Percentiles rank a stretch among this genome's conserved stretches.
These are phyloP conservation scores for Meles meles DNA, from an alignment of 2,113 vertebrate genomes.

Conservation along the genomic window DNA sequence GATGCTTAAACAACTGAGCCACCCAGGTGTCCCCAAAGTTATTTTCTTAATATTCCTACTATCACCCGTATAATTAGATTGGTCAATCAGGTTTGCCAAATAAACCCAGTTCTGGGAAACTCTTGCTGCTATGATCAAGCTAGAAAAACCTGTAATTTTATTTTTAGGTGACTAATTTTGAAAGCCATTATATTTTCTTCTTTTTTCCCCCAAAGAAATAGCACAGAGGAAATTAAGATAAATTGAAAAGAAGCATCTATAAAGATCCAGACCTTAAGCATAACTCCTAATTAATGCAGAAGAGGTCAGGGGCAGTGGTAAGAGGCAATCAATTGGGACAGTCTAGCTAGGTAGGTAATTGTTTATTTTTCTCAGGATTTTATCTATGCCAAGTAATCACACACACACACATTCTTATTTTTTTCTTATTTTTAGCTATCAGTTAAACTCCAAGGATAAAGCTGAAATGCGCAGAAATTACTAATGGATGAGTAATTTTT, in stretches of 20 bases:
- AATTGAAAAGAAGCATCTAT: background rate
- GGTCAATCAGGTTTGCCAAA: background rate
- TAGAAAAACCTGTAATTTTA: background rate
- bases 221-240: background rate
- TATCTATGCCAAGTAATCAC: background rate
- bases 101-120: background rate
- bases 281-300: background rate
- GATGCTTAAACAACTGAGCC: background rate
- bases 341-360: background rate
- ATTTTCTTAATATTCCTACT: background rate
- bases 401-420: background rate
- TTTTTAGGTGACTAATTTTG: background rate
- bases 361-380: constrained; percentile 9
- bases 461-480: background rate
- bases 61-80: background rate
- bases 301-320: background rate
- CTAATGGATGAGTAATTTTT: background rate
- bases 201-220: background rate
- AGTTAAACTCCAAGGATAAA: background rate
- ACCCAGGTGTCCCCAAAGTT: background rate
- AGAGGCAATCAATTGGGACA: too few species aligned
- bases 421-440: background rate
- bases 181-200: background rate
- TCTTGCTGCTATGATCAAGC: background rate
- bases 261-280: background rate